phyloP scores from a whole-genome alignment of 2,113 vertebrate species.

The Mesitornis unicolor region DNA sequence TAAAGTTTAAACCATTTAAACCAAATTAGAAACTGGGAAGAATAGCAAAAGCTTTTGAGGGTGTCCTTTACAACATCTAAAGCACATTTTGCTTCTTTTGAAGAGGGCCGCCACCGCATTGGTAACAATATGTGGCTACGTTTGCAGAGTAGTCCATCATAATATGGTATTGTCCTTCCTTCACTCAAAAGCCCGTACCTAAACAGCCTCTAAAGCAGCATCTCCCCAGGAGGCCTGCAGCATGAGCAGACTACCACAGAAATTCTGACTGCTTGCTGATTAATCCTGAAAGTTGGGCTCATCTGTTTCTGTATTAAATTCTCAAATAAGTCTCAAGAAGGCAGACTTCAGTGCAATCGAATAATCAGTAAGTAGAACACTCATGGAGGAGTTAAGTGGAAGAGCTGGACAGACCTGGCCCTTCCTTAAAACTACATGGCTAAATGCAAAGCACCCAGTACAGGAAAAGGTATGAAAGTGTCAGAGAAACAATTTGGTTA shows the following conservation, averaged over 20 bases:
- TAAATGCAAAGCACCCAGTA: neutral
- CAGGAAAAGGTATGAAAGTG: neutral
- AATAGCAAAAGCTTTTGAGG: neutral
- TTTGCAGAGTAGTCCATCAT: neutral
- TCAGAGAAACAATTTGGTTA: neutral
- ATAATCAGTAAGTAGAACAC: neutral
- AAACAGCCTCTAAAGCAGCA: neutral
- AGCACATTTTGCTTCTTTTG: neutral
- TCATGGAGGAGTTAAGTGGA: neutral
- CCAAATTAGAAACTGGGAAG: neutral
- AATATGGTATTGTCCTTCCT: neutral
- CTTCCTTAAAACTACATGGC: neutral
- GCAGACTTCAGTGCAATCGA: neutral
- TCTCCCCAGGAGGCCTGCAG: neutral
- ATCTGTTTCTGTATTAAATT: neutral
- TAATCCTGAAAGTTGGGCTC: neutral
- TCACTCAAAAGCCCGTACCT: neutral
- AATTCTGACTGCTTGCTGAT: neutral
- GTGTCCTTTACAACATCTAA: neutral
- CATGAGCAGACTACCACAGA: neutral
- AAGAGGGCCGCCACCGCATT: rapidly evolving
- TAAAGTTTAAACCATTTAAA: neutral
- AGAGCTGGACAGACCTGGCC: neutral
- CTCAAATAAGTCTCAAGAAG: neutral
- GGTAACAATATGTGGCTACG: neutral